These are phyloP conservation scores for Pomatorhinus ruficollis DNA, from an alignment of 2,113 vertebrate genomes.

Conservation along the genomic window DNA sequence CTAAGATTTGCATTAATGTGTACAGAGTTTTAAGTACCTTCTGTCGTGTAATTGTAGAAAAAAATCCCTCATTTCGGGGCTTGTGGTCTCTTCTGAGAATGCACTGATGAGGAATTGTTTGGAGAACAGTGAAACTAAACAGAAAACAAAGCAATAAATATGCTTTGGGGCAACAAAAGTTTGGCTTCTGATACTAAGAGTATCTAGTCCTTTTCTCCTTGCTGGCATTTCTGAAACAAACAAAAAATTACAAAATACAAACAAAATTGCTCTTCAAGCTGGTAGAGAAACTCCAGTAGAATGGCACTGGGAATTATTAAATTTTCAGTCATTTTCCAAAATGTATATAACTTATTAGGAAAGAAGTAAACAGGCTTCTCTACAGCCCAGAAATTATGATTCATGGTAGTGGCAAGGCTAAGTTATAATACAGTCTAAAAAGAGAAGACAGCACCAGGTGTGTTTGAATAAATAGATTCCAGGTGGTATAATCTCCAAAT, in stretches of 20 bases:
- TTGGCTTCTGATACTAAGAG: background rate
- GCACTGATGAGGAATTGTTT: background rate
- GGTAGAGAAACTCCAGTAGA: background rate
- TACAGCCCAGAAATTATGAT: slow-evolving; percentile 18
- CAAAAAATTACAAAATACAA: background rate
- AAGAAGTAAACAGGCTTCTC: background rate
- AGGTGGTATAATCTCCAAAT: slow-evolving; percentile 44
- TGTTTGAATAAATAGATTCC: slow-evolving; percentile 36
- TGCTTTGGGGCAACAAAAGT: background rate
- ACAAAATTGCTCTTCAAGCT: background rate
- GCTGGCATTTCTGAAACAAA: background rate
- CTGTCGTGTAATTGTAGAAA: background rate
- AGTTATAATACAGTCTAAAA: background rate
- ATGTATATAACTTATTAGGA: background rate
- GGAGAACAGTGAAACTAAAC: background rate
- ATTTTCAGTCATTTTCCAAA: background rate
- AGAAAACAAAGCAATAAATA: background rate
- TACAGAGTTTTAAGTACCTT: background rate
- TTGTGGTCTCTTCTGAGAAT: background rate
- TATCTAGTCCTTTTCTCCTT: background rate
- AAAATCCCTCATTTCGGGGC: background rate
- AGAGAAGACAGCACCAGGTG: background rate
- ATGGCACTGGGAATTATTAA: background rate
- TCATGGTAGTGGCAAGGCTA: background rate
- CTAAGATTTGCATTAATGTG: background rate